These are phyloP conservation scores for Eretmocerus hayati DNA, from an alignment of 2,888 invertebrate species.

Conservation along the genomic window DNA sequence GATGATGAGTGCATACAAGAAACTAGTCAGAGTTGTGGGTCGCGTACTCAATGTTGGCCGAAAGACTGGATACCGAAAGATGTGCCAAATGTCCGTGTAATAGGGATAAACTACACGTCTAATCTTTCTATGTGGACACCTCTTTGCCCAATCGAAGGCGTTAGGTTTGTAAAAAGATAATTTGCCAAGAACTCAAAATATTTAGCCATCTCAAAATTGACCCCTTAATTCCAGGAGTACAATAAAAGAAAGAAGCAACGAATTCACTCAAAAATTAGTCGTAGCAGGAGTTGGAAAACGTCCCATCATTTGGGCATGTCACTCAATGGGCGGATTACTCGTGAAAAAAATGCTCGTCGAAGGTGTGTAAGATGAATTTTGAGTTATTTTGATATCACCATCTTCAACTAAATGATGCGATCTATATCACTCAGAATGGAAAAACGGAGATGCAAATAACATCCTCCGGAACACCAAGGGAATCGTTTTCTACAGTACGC, in stretches of 20 bases:
- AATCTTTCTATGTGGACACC: conserved; percentile 77
- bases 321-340: conserved; percentile 93
- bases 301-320: conserved; percentile 85
- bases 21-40: conserved; percentile 31
- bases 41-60: conserved; percentile 80
- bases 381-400: not conserved
- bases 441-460: conserved; percentile 51
- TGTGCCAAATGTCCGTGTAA: conserved; percentile 64
- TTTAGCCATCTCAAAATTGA: too few relatives aligned
- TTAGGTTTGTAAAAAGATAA: conserved; percentile 40
- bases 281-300: conserved; percentile 73
- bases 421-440: conserved; percentile 45
- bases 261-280: conserved; percentile 60
- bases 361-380: conserved; percentile 43
- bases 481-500: conserved; percentile 83
- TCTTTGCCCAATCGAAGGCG: conserved; percentile 56
- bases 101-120: conserved; percentile 86
- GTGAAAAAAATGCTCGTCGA: conserved; percentile 78
- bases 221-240: conserved; percentile 41
- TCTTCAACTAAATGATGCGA: not conserved
- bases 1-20: conserved; percentile 32
- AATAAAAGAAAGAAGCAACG: conserved; percentile 60
- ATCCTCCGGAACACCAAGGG: conserved; percentile 70
- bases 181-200: too few relatives aligned
- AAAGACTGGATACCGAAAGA: conserved; percentile 88